Base-by-base conservation (phyloP, 2,888 invertebrate genomes). In the Latrodectus hesperus region DNA sequence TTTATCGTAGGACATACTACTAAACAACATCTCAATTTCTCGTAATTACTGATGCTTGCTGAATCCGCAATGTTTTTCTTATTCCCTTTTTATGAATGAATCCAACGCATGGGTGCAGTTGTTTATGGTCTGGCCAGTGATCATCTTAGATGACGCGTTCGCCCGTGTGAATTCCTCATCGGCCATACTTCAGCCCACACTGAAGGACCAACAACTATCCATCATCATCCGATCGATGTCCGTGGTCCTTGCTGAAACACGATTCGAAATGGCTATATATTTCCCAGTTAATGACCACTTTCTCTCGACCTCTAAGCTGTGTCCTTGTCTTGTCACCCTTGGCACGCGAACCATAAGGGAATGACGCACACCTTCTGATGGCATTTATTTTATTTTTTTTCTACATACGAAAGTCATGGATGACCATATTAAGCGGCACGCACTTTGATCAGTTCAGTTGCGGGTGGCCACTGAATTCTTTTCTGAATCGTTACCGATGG, bases 371-470 rank as follows among this genome's bases (percentile, higher is more conserved):
- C 14, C 38, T 38, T 38, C 38, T 38, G 38, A 38, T 38, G 38
- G 38, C 38, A 38, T 38, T 38, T 38, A 22, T 22, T 38, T 38
- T 38, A 6, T 38, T 38, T 38, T 38, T 38, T 38, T 3, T 16
- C 14, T 49, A 49, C 11, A 60, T 60, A 26, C 14, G 17, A 53
- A 38, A 17, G 60, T 12, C 78, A 16, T 74, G 75, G 68, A 70
- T 85, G 85, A 85, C 85, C 85, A 80, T 70, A 75, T 22, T 17
- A 79, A 70, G 79, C 75, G 64, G 70, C 85, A 80, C 74, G 85
- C 79, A 85, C 79, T 85, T 68, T 68, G 16, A 10, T 22, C 38
- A 38, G 64, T 73, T 38, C 38, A 6, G 38, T 38, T 38, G 38
- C 4, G 38, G 38, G 38, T 38, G 38, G 38, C 5, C n/a, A 17